Base-by-base conservation (phyloP, 2,797 vertebrate species). In the Pelobates cultripes region DNA sequence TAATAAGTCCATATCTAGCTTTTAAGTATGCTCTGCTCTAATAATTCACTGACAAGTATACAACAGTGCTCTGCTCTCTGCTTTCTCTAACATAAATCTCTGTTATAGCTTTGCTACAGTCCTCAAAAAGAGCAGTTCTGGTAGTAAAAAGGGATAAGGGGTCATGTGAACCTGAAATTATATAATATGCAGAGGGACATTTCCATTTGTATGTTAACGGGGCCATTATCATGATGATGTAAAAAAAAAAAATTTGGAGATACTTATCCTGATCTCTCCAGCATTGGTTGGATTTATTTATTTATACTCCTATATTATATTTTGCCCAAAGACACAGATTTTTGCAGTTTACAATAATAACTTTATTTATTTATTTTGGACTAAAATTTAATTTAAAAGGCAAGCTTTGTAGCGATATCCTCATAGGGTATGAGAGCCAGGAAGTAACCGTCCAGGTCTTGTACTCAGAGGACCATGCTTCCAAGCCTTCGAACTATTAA, bases 31-130 rank as follows among this genome's bases (percentile, higher is more conserved):
- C 47, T 71, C 47, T 71, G 42, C 61, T 64, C 61, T 64, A 64
- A 64, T 64, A 64, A 64, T n/a, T 64, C 28, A 64, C 61, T 64
- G 61, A 64, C 61, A 64, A 64, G 61, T 64, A 64, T 64, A 64
- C 61, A 64, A 64, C 61, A 28, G 9, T 40, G n/a, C 61, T 40
- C 61, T 64, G 61, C 61, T 64, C 61, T 64, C 17, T 64, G 61
- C 4, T 64, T 64, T 64, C 61, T 14, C 17, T 64, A 7, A 64
- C 61, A 64, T 64, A 64, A 64, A 64, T 64, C 61, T 64, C 28
- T 3, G 4, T 64, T 64, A 64, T 64, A 64, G 61, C 61, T 64
- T 14, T 14, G n/a, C 15, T 64, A 4, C 61, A 64, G 14, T 64
- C 17, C 61, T 64, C 61, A 12, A 40, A 4, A 64, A 64, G 61